Percentiles rank a stretch among this genome's conserved stretches.
Evolutionary conservation across 2,888 invertebrate genomes (phyloP).

Genomic region (Chymomyza fuscimana): DNA sequence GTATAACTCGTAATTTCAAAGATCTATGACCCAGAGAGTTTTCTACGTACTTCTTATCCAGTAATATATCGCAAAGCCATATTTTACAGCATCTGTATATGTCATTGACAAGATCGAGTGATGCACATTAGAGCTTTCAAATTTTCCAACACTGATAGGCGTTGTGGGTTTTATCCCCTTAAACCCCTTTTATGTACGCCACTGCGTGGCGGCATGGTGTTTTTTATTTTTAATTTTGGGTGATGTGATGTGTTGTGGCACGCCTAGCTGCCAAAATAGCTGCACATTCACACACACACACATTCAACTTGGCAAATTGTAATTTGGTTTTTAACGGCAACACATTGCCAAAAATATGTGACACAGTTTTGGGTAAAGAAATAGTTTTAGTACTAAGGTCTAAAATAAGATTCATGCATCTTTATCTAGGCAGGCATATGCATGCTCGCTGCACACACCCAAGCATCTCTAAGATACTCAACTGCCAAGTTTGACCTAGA

Average conservation of each 20-base stretch:
- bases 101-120: no score
- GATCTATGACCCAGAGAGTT: no score
- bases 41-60: no score
- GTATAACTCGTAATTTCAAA: no score
- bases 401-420: not conserved
- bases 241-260: not conserved
- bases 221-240: not conserved
- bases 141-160: no score
- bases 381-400: not conserved
- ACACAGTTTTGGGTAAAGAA: not conserved
- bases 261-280: constrained; percentile 36
- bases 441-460: constrained; percentile 40
- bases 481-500: constrained; percentile 53
- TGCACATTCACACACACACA: constrained; percentile 14
- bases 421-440: not conserved
- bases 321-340: constrained; percentile 44
- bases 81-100: no score
- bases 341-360: not conserved
- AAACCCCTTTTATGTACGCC: no score
- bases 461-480: not conserved
- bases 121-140: no score
- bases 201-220: not conserved
- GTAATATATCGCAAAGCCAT: no score
- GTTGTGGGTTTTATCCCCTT: no score
- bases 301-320: constrained; percentile 47